Percentiles rank a stretch among this genome's conserved stretches.
Evolutionary conservation across 2,113 vertebrate species (phyloP).

Genomic region (Daubentonia madagascariensis): DNA sequence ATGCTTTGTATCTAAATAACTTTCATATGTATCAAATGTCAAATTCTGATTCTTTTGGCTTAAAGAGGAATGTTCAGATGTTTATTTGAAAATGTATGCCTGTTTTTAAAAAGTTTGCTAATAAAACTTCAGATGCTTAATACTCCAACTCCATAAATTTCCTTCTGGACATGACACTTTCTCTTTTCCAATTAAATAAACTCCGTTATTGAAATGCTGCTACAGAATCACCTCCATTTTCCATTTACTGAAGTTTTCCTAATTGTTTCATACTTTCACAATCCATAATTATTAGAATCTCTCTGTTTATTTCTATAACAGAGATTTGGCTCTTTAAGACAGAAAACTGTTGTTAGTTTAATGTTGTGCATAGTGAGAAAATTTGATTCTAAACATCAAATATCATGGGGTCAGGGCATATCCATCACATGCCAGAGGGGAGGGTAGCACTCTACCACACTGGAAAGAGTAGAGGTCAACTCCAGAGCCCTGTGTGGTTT

Average conservation of each 20-base stretch:
- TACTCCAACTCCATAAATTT: neutral
- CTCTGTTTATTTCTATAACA: neutral
- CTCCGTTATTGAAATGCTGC: neutral
- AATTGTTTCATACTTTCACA: conserved; percentile 25
- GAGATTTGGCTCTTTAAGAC: conserved; percentile 65
- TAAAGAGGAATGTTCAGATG: conserved; percentile 25
- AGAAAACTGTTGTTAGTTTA: conserved; percentile 62
- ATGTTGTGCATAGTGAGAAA: conserved; percentile 67
- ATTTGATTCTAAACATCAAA: conserved; percentile 65
- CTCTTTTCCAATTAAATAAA: neutral
- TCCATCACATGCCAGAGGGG: conserved; percentile 68
- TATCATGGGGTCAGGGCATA: conserved; percentile 70
- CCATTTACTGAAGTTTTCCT: neutral
- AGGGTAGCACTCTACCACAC: neutral
- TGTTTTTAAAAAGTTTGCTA: neutral
- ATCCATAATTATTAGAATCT: neutral
- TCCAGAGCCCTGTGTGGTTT: conserved; percentile 58
- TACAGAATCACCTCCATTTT: neutral
- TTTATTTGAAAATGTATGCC: neutral
- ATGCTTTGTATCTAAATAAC: conserved; percentile 33
- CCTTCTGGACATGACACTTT: neutral
- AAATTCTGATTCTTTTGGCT: neutral
- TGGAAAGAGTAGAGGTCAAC: conserved; percentile 71
- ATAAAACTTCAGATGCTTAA: conserved; percentile 16
- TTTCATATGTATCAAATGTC: conserved; percentile 25